Percentiles rank a stretch among this genome's conserved stretches.
phyloP scores from a whole-genome alignment of 2,888 invertebrate genomes.

The Gisinianus flammeolus region DNA sequence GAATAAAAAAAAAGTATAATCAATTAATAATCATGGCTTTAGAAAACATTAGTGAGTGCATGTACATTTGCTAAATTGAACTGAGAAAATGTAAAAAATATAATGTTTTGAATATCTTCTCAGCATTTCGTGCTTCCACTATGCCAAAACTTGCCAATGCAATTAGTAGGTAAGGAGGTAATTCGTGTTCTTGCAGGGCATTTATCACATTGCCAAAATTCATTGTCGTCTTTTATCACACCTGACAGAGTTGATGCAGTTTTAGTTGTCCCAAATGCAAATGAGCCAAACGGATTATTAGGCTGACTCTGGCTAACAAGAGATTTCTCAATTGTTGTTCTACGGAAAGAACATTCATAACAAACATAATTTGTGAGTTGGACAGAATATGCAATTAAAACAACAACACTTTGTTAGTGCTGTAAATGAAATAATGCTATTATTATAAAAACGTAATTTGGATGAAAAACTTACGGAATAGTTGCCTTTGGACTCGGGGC shows the following conservation, averaged over 20 bases:
- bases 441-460: background rate
- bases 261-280: slow-evolving; percentile 19
- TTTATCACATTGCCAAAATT: slow-evolving; percentile 26
- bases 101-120: too few species aligned
- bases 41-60: too few species aligned
- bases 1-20: too few species aligned
- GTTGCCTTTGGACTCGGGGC: slow-evolving; percentile 16
- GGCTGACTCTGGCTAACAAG: slow-evolving; percentile 7
- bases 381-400: background rate
- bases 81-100: too few species aligned
- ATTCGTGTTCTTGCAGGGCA: slow-evolving; percentile 24
- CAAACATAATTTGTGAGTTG: background rate
- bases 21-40: too few species aligned
- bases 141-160: slow-evolving; percentile 15
- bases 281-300: slow-evolving; percentile 27
- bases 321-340: background rate
- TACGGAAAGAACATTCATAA: background rate
- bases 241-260: slow-evolving; percentile 4
- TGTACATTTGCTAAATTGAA: too few species aligned
- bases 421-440: too few species aligned
- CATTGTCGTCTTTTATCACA: slow-evolving; percentile 5
- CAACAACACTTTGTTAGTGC: too few species aligned
- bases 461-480: slow-evolving; percentile 30
- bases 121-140: too few species aligned
- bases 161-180: background rate